phyloP scores from a whole-genome alignment of 2,888 invertebrate genomes.

The Frankliniella intonsa region DNA sequence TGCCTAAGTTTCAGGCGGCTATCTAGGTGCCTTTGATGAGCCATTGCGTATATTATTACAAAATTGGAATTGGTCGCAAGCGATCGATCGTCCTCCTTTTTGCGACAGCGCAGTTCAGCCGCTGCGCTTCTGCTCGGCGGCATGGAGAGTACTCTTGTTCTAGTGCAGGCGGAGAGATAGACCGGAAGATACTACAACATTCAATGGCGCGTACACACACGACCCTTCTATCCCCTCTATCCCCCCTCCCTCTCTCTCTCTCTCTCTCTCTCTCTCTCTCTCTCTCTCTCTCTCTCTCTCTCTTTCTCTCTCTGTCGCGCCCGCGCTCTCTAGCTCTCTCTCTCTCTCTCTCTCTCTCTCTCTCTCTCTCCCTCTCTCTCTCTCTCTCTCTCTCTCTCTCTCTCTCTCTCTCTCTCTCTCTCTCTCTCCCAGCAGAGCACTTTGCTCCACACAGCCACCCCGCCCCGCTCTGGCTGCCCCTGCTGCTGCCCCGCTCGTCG shows the following conservation, averaged over 20 bases:
- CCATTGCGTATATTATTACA: no score
- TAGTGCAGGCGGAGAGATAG: neutral
- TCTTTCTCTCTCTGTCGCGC: neutral
- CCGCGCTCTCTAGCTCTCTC: constrained; percentile 7
- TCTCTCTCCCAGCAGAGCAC: neutral
- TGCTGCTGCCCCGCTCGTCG: neutral
- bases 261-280: constrained; percentile 28
- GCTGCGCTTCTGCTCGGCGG: neutral
- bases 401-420: neutral
- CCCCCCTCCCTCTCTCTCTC: neutral
- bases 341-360: neutral
- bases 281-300: constrained; percentile 14
- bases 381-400: constrained; percentile 3
- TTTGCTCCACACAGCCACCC: no score
- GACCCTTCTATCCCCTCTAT: no score
- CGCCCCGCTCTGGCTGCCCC: neutral
- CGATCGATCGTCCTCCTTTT: neutral
- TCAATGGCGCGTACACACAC: no score
- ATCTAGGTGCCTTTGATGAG: no score
- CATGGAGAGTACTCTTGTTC: neutral
- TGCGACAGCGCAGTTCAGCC: no score
- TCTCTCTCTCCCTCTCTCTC: neutral
- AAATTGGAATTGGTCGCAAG: no score
- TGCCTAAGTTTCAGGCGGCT: no score
- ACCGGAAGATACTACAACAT: neutral